Conservation (phyloP, 2,113 vertebrate species). For the Saimiri boliviensis region DNA sequence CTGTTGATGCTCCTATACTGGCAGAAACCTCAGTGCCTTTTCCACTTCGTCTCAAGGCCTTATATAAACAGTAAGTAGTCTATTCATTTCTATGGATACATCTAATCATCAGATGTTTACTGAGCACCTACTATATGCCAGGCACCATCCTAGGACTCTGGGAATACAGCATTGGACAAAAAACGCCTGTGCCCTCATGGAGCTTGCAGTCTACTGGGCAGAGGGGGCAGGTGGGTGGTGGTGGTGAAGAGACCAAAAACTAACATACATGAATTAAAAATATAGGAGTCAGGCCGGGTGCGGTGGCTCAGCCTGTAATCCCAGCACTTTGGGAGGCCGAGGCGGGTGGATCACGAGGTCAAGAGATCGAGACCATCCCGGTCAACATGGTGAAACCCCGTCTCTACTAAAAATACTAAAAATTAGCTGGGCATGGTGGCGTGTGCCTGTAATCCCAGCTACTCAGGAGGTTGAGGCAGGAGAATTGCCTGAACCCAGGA, state of each 20-base stretch:
- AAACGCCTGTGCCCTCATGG: not conserved
- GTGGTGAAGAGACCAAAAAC: not conserved
- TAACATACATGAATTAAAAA: not conserved
- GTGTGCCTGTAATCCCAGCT: too few relatives aligned
- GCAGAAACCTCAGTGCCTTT: not conserved
- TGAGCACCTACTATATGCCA: not conserved
- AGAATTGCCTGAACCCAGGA: too few relatives aligned
- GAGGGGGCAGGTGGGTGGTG: too few relatives aligned
- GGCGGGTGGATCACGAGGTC: too few relatives aligned
- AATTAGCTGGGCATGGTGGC: too few relatives aligned
- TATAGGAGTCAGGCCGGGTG: not conserved
- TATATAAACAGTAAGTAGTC: not conserved
- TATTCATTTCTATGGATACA: not conserved
- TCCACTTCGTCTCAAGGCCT: not conserved
- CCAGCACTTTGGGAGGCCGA: too few relatives aligned
- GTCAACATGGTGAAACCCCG: too few relatives aligned
- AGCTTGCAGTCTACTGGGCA: not conserved
- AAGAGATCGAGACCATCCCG: too few relatives aligned
- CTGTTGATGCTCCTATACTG: not conserved
- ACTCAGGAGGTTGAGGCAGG: too few relatives aligned
- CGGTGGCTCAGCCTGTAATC: too few relatives aligned
- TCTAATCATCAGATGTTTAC: not conserved
- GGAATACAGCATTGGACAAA: not conserved
- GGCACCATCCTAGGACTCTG: not conserved
- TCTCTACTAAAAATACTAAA: too few relatives aligned